A percentile compares a stretch with the other conserved stretches of the same genome.
Conservation (phyloP, 2,113 vertebrate genomes). For the Festucalex cinctus region DNA sequence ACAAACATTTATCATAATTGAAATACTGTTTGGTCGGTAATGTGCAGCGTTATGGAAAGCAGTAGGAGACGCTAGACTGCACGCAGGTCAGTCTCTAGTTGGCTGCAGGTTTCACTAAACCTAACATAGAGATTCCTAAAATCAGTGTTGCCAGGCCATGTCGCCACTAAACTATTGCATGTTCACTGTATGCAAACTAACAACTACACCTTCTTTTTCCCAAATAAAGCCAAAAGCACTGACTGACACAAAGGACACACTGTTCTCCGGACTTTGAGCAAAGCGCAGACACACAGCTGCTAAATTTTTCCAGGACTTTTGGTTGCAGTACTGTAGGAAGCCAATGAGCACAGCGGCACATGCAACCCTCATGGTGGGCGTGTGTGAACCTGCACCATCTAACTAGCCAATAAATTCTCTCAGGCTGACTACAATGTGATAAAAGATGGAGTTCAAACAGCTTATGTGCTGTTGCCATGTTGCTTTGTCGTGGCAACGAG, state of each 20-base stretch:
- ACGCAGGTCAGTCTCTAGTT: no score
- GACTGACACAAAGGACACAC: background rate
- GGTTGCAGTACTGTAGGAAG: slow-evolving; percentile 9
- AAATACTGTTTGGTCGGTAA: no score
- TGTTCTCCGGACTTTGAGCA: slow-evolving; percentile 4
- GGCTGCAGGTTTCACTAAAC: no score
- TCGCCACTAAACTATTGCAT: background rate
- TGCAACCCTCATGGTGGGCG: slow-evolving; percentile 34
- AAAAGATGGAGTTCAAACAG: slow-evolving; percentile 21
- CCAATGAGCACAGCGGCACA: slow-evolving; percentile 15
- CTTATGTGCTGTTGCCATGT: slow-evolving; percentile 34
- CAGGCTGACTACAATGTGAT: slow-evolving; percentile 23
- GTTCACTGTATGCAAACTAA: background rate
- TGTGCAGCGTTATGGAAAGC: no score
- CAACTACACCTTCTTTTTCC: background rate
- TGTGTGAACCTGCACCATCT: slow-evolving; percentile 56
- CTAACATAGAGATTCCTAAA: background rate
- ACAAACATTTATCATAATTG: no score
- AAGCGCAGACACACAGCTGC: background rate
- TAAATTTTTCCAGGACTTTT: slow-evolving; percentile 5
- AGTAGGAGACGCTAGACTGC: no score
- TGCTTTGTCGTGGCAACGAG: slow-evolving; percentile 40
- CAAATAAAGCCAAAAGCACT: background rate
- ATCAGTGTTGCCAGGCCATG: background rate
- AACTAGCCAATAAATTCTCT: slow-evolving; percentile 38